phyloP scores from a whole-genome alignment of 2,888 invertebrate genomes.

The Mystacides longicornis region DNA sequence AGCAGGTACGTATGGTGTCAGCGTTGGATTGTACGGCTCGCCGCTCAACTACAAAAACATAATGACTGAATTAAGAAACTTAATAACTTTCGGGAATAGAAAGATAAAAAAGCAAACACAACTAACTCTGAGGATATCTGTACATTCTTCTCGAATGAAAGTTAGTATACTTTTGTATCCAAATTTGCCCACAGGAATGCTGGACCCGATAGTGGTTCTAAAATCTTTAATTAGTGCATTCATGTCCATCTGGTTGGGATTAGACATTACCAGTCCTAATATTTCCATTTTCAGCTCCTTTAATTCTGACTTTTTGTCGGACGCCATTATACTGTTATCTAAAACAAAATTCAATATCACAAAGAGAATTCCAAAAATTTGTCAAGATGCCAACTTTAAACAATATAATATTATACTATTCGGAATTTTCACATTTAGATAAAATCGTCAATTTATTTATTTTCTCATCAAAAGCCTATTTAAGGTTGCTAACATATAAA shows the following conservation, averaged over 20 bases:
- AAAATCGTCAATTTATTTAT: too few relatives aligned
- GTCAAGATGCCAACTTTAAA: too few relatives aligned
- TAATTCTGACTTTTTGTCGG: constrained; percentile 8
- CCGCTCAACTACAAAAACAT: constrained; percentile 15
- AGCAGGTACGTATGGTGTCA: constrained; percentile 15
- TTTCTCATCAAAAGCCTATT: too few relatives aligned
- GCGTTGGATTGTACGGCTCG: constrained; percentile 5
- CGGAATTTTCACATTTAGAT: too few relatives aligned
- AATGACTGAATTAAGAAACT: neutral
- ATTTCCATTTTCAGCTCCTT: constrained; percentile 14
- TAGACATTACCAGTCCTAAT: constrained; percentile 19
- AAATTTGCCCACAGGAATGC: constrained; percentile 15
- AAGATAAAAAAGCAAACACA: neutral
- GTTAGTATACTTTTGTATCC: constrained; percentile 14
- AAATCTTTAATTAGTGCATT: constrained; percentile 20
- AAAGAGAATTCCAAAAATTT: too few relatives aligned
- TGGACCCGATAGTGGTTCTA: neutral
- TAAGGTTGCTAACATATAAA: too few relatives aligned
- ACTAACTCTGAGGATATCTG: constrained; percentile 18
- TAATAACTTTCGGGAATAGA: neutral
- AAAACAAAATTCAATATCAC: too few relatives aligned
- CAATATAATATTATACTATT: too few relatives aligned
- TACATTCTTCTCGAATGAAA: constrained; percentile 19
- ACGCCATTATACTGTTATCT: too few relatives aligned
- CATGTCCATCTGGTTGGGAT: constrained; percentile 17